These are phyloP conservation scores for Syngnathus typhle DNA, from an alignment of 2,113 vertebrate genomes.

Conservation along the genomic window DNA sequence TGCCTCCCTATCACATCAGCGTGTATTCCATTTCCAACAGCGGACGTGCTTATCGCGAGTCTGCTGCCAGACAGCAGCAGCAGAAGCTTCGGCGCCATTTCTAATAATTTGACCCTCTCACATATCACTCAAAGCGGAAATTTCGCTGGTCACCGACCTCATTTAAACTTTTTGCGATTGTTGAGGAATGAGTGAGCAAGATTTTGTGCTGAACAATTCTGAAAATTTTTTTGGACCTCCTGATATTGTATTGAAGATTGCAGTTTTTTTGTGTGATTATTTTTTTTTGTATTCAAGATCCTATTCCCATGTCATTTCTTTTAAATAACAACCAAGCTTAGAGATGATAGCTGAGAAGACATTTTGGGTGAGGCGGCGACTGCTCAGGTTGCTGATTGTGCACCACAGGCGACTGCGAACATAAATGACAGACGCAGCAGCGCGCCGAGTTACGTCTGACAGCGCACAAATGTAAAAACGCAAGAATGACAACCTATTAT, in stretches of 20 bases:
- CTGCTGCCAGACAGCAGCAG: slow-evolving; percentile 36
- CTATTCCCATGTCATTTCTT: no score
- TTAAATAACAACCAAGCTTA: not conserved
- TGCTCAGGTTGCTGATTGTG: not conserved
- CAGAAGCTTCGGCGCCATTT: not conserved
- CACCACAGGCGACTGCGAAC: slow-evolving; percentile 2
- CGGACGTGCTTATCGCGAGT: slow-evolving; percentile 24
- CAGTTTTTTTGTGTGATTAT: no score
- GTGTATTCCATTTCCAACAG: slow-evolving; percentile 29
- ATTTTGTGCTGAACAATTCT: no score
- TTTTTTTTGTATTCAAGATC: no score
- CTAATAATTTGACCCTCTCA: not conserved
- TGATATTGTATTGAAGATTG: no score
- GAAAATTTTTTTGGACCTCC: no score
- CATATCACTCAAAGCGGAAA: not conserved
- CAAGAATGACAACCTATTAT: no score
- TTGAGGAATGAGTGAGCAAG: not conserved
- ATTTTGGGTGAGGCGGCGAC: not conserved
- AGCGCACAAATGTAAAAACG: not conserved
- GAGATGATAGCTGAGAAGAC: not conserved
- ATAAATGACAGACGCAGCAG: not conserved
- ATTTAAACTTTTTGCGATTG: not conserved
- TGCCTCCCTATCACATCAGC: slow-evolving; percentile 17
- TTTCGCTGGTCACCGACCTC: not conserved
- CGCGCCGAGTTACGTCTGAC: not conserved